Evolutionary conservation across 2,888 invertebrate genomes (phyloP).

Genomic region (Xylophagus ater): DNA sequence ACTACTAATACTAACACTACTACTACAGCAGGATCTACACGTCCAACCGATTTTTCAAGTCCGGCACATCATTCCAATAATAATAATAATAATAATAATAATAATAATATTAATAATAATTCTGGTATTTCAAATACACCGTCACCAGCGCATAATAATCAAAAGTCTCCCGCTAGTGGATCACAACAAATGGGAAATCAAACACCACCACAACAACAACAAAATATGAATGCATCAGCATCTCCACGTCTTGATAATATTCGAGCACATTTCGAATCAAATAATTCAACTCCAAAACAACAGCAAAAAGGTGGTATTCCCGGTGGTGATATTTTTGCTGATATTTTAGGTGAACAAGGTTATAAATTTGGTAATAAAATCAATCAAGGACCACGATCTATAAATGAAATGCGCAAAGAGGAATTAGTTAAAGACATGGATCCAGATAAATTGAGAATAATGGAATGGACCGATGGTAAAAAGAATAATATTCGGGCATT

Average conservation of each 20-base stretch:
- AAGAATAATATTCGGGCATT: constrained; percentile 92
- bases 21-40: constrained; percentile 30
- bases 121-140: constrained; percentile 19
- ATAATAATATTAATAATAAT: not conserved
- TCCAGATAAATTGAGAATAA: constrained; percentile 74
- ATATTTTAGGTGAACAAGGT: constrained; percentile 80
- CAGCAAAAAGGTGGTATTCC: no score
- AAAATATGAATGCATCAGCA: constrained; percentile 32
- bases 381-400: constrained; percentile 69
- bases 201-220: constrained; percentile 38
- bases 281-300: constrained; percentile 23
- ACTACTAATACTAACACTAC: no score
- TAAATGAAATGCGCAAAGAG: constrained; percentile 86
- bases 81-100: no score
- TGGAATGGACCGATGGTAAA: constrained; percentile 87
- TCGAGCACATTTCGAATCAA: constrained; percentile 56
- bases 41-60: constrained; percentile 35
- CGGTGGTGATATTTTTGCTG: constrained; percentile 70
- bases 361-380: constrained; percentile 69
- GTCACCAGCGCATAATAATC: constrained; percentile 9
- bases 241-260: constrained; percentile 45
- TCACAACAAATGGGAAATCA: not conserved
- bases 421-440: constrained; percentile 81
- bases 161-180: constrained; percentile 8
- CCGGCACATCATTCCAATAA: constrained; percentile 32